Evolutionary conservation across 2,888 invertebrate genomes (phyloP).

Genomic region (Machimus rusticus): DNA sequence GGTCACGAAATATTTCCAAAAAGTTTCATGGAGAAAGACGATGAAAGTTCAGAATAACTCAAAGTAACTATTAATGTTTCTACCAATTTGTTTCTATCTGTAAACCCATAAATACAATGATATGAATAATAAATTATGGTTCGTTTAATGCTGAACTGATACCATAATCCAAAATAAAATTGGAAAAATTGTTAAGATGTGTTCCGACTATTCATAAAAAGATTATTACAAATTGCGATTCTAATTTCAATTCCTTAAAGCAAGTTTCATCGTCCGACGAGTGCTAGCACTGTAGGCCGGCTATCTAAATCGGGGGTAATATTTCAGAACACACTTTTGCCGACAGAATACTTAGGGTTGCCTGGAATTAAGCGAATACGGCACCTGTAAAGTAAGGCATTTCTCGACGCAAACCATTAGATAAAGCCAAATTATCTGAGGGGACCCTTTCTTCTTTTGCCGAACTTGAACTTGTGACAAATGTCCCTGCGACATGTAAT

Average conservation of each 20-base stretch:
- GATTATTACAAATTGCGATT: constrained; percentile 18
- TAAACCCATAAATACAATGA: no score
- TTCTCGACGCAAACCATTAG: constrained; percentile 7
- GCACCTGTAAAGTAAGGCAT: constrained; percentile 24
- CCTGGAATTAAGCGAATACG: constrained; percentile 1
- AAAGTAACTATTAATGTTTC: no score
- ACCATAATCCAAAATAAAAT: not conserved
- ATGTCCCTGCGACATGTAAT: constrained; percentile 24
- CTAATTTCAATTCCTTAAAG: not conserved
- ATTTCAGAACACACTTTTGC: not conserved
- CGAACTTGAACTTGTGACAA: constrained; percentile 16
- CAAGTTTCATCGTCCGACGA: not conserved
- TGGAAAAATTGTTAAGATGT: not conserved
- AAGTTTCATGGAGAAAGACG: no score
- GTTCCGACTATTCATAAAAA: not conserved
- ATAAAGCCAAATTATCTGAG: constrained; percentile 15
- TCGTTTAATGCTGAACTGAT: no score
- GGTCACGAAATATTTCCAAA: no score
- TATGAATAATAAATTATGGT: no score
- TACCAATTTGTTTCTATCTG: no score
- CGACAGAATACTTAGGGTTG: constrained; percentile 9
- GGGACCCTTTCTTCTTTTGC: not conserved
- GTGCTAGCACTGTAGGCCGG: not conserved
- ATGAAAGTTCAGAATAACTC: no score
- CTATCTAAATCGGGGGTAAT: constrained; percentile 27